phyloP scores from a whole-genome alignment of 30 jellyfish, hydroid and myxozoan genomes.

The Rhopilema esculentum region DNA sequence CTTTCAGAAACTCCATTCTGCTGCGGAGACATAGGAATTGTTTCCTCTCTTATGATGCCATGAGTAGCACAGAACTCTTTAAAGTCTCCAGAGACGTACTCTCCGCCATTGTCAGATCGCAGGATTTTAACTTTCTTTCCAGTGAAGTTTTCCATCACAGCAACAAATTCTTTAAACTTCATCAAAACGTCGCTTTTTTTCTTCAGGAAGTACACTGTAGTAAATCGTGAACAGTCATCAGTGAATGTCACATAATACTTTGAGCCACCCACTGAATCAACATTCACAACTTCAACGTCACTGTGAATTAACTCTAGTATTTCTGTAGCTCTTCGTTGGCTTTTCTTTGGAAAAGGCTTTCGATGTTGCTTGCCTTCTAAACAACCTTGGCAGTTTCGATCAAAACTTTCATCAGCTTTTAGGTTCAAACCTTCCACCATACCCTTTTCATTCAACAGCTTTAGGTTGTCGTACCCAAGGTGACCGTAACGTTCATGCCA shows the following conservation, averaged over 20 bases:
- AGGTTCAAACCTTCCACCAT: too few relatives aligned
- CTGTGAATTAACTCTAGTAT: background rate
- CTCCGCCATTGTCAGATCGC: conserved; percentile 6
- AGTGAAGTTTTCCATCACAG: conserved; percentile 4
- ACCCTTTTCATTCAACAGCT: too few relatives aligned
- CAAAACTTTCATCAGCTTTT: conserved; percentile 1
- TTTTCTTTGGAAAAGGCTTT: background rate
- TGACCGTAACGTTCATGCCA: too few relatives aligned
- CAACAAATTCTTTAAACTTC: background rate
- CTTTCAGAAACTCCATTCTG: too few relatives aligned
- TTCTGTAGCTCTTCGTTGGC: conserved; percentile 2
- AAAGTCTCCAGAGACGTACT: too few relatives aligned
- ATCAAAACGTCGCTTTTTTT: background rate
- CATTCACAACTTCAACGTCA: background rate
- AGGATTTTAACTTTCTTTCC: background rate
- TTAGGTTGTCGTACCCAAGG: too few relatives aligned
- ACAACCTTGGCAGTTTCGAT: conserved; percentile 4
- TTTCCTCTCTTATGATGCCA: too few relatives aligned
- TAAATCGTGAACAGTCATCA: conserved; percentile 2
- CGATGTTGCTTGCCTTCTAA: background rate
- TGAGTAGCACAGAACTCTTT: too few relatives aligned
- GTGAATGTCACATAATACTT: conserved; percentile 4
- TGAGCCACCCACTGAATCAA: background rate
- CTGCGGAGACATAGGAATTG: too few relatives aligned
- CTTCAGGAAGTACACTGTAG: too few relatives aligned